Conservation (phyloP, 1,140 invertebrate genomes). For the Aplysia californica region DNA sequence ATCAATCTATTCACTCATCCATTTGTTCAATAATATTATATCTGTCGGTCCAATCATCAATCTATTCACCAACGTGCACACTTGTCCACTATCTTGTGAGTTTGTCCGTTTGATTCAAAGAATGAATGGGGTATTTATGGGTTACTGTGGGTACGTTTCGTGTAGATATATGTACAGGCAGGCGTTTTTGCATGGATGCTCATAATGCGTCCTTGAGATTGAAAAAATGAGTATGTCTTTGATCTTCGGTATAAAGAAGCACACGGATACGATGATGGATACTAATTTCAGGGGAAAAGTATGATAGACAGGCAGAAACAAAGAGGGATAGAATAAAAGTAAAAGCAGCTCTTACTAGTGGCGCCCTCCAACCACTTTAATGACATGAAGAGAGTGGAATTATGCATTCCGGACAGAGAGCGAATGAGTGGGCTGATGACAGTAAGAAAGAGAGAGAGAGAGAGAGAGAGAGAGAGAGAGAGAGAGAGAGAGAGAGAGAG, state of each 20-base stretch:
- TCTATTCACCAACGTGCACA: no score
- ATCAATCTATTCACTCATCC: no score
- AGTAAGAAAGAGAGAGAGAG: neutral
- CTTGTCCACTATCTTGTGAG: no score
- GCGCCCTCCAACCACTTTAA: neutral
- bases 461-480: neutral
- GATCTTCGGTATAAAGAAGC: neutral
- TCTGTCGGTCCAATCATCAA: no score
- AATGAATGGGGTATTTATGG: no score
- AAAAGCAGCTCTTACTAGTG: neutral
- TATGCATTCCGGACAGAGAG: neutral
- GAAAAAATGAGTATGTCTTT: no score
- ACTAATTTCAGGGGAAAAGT: neutral
- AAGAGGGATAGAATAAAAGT: neutral
- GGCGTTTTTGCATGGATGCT: no score
- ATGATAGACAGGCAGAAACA: slow-evolving; percentile 2
- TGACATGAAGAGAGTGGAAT: neutral
- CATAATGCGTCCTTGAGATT: no score
- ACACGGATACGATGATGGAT: neutral
- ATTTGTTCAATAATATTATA: no score
- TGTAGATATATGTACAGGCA: no score
- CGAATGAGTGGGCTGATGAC: neutral
- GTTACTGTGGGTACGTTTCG: no score
- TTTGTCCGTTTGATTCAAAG: no score
- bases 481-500: neutral